Evolutionary conservation across 2,888 invertebrate species (phyloP).

Genomic region (Pemphredon lugubris): DNA sequence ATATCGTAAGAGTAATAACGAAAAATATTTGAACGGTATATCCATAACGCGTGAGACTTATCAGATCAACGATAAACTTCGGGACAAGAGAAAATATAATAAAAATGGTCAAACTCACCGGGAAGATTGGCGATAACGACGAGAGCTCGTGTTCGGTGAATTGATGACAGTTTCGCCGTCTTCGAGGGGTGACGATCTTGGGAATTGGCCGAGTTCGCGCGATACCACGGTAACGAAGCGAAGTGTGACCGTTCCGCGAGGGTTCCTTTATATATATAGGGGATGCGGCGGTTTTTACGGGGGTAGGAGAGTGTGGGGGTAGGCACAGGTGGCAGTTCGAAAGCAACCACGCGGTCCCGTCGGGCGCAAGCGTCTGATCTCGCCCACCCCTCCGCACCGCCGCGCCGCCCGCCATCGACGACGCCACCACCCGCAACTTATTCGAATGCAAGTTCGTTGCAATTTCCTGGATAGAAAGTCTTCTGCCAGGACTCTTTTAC

Average conservation of each 20-base stretch:
- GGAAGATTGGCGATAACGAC: background rate
- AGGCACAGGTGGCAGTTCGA: conserved; percentile 68
- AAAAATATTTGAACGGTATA: too few species aligned
- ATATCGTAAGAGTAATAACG: too few species aligned
- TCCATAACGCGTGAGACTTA: too few species aligned
- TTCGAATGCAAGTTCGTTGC: background rate
- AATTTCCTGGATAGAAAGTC: background rate
- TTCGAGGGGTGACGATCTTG: conserved; percentile 12
- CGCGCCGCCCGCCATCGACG: background rate
- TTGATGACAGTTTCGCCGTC: background rate
- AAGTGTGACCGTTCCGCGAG: conserved; percentile 70
- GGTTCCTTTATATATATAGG: conserved; percentile 72
- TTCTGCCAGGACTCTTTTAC: background rate
- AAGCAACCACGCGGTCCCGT: conserved; percentile 54
- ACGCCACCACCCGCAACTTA: too few species aligned
- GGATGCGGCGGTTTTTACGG: conserved; percentile 51
- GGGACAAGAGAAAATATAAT: background rate
- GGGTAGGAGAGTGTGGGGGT: conserved; percentile 53
- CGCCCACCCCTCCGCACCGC: conserved; percentile 8
- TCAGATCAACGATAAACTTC: too few species aligned
- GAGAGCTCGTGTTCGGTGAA: background rate
- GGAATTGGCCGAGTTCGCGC: conserved; percentile 51
- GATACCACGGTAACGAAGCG: conserved; percentile 68
- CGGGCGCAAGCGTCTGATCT: conserved; percentile 67
- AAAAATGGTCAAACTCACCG: background rate